A percentile compares a stretch with the other conserved stretches of the same genome.
Conservation (phyloP, 2,888 invertebrate genomes). For the Peribatodes rhomboidaria region DNA sequence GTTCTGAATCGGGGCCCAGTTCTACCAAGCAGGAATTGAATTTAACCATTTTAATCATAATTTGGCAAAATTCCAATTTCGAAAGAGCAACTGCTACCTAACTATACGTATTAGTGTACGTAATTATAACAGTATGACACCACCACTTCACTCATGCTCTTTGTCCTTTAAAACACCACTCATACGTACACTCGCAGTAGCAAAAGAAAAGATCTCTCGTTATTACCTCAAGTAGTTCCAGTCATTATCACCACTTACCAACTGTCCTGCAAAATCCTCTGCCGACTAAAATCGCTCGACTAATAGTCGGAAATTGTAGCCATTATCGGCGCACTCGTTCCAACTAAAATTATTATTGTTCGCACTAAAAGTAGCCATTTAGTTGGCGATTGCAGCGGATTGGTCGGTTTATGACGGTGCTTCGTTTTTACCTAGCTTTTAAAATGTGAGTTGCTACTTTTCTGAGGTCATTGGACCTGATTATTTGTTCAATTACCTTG, state of each 20-base stretch:
- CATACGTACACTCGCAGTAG: neutral
- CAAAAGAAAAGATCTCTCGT: conserved; percentile 40
- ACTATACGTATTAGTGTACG: too few species aligned
- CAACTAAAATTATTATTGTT: conserved; percentile 86
- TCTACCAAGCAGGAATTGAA: too few species aligned
- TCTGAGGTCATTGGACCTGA: neutral
- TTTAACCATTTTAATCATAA: too few species aligned
- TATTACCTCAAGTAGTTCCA: conserved; percentile 64
- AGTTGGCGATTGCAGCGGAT: conserved; percentile 67
- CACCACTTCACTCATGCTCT: neutral
- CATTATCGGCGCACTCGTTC: conserved; percentile 82
- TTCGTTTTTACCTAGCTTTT: conserved; percentile 51
- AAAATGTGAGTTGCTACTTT: neutral
- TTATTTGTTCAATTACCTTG: neutral
- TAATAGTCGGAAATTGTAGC: conserved; percentile 85
- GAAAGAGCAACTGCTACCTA: too few species aligned
- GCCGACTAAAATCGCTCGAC: conserved; percentile 59
- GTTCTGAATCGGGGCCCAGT: too few species aligned
- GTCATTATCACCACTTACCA: conserved; percentile 77
- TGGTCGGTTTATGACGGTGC: conserved; percentile 54
- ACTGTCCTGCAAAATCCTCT: conserved; percentile 76
- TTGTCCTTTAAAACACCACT: conserved; percentile 3
- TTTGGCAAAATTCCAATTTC: too few species aligned
- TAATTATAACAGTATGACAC: neutral
- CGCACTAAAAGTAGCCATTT: conserved; percentile 84